Evolutionary conservation across 2,888 invertebrate species (phyloP).

Genomic region (Molorchus minor): DNA sequence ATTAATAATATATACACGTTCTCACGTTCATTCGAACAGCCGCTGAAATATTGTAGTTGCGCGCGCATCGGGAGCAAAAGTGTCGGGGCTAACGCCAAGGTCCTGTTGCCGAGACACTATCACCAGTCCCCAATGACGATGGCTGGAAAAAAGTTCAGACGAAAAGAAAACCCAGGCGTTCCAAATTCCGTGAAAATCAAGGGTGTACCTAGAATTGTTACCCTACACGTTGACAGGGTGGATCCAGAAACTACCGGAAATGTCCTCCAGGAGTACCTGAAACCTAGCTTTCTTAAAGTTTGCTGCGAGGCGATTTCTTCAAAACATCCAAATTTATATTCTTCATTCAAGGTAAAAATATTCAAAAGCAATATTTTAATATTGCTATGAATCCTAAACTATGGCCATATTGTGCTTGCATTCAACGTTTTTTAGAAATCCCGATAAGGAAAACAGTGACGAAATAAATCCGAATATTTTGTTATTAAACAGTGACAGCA

Average conservation of each 20-base stretch:
- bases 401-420: background rate
- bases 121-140: too few species aligned
- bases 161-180: too few species aligned
- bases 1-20: too few species aligned
- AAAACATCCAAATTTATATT: background rate
- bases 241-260: background rate
- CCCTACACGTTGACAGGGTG: background rate
- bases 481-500: background rate
- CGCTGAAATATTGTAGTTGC: too few species aligned
- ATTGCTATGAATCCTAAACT: slow-evolving; percentile 1
- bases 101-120: too few species aligned
- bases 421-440: slow-evolving; percentile 9
- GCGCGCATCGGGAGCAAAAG: too few species aligned
- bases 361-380: slow-evolving; percentile 5
- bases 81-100: too few species aligned
- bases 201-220: too few species aligned
- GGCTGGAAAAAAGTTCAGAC: too few species aligned
- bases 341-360: slow-evolving; percentile 9
- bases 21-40: too few species aligned
- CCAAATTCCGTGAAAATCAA: too few species aligned
- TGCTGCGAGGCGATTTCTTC: background rate
- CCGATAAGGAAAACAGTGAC: background rate
- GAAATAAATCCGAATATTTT: background rate
- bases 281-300: background rate
- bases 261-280: background rate